Conservation (phyloP, 2,113 vertebrate genomes). For the Circaetus gallicus region DNA sequence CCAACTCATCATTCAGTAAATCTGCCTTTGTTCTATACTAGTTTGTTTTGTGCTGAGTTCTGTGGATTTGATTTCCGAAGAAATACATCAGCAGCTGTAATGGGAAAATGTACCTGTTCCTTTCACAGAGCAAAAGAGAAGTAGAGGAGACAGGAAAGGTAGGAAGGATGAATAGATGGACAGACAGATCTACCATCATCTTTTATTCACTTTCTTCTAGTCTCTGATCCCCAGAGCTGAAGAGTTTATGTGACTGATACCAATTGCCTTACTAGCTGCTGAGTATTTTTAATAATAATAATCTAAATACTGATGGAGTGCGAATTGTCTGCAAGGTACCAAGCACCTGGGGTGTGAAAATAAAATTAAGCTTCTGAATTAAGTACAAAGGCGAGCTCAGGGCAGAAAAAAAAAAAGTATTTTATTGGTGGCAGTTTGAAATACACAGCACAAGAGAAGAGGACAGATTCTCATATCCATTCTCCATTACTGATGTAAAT, state of each 20-base stretch:
- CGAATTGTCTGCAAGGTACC: background rate
- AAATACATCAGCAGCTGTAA: background rate
- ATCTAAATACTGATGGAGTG: background rate
- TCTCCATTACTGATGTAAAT: background rate
- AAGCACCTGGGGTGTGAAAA: background rate
- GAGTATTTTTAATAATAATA: background rate
- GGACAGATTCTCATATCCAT: background rate
- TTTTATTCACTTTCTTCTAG: background rate
- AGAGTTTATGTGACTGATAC: background rate
- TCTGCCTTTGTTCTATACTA: background rate
- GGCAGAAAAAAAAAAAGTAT: background rate
- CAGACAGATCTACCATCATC: background rate
- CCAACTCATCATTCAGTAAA: background rate
- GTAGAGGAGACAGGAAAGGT: background rate
- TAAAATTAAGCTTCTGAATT: background rate
- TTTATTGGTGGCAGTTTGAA: background rate
- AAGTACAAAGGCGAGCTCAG: background rate
- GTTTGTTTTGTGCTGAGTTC: background rate
- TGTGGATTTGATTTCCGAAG: background rate
- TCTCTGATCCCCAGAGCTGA: background rate
- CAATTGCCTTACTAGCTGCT: background rate
- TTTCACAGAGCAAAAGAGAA: background rate
- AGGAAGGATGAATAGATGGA: background rate
- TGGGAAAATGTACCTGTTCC: background rate
- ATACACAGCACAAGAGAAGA: background rate